A percentile compares a stretch with the other conserved stretches of the same genome.
phyloP scores from a whole-genome alignment of 2,797 vertebrate species.

The Pangasius macronema region DNA sequence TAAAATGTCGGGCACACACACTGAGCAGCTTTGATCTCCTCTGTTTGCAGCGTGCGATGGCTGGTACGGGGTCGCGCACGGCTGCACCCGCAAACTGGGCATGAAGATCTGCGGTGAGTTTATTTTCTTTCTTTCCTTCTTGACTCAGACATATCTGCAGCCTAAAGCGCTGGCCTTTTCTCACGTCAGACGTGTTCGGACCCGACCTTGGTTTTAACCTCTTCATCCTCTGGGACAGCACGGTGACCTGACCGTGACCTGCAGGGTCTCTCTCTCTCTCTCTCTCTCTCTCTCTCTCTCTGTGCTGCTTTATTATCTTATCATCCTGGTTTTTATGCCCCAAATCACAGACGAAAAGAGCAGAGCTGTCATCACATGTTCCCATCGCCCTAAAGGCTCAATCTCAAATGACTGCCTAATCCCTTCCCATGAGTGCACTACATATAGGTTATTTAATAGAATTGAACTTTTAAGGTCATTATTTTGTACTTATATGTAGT shows the following conservation, averaged over 20 bases:
- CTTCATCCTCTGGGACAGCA: background rate
- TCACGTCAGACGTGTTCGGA: constrained; percentile 5
- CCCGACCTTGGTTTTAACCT: constrained; percentile 7
- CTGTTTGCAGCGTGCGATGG: constrained; percentile 89
- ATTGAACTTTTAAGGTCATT: background rate
- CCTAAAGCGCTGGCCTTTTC: background rate
- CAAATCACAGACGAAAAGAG: constrained; percentile 26
- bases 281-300: background rate
- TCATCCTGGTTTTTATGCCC: background rate
- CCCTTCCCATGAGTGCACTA: background rate
- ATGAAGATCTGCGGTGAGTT: constrained; percentile 99
- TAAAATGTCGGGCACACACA: constrained; percentile 46
- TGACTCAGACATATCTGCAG: background rate
- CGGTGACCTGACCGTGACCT: background rate
- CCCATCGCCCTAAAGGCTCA: constrained; percentile 30
- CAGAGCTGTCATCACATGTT: constrained; percentile 20
- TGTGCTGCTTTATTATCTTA: background rate
- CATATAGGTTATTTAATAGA: background rate
- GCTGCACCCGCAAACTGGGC: constrained; percentile 96
- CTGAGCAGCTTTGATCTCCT: constrained; percentile 66
- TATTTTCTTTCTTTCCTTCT: background rate
- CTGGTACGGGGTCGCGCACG: constrained; percentile 93
- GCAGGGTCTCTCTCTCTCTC: background rate
- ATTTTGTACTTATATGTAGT: background rate
- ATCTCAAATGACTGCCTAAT: background rate